Evolutionary conservation across 2,797 vertebrate species (phyloP).

Genomic region (Darevskia mixta): DNA sequence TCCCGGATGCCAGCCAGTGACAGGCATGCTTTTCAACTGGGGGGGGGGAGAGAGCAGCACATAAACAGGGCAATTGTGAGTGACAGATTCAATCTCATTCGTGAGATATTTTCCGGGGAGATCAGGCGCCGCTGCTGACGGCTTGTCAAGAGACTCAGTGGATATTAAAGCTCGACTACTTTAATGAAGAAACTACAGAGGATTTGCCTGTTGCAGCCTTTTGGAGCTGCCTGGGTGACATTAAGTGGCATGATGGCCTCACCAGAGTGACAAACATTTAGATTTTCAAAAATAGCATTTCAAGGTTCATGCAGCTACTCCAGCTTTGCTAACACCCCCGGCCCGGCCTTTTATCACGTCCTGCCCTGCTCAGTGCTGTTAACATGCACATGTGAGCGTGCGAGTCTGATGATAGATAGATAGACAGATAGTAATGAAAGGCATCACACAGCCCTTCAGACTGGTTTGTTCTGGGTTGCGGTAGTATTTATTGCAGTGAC

Average conservation of each 20-base stretch:
- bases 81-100: conserved; percentile 30
- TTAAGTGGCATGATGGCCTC: conserved; percentile 9
- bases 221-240: neutral
- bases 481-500: no score
- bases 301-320: neutral
- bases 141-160: conserved; percentile 33
- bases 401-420: no score
- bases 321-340: conserved; percentile 11
- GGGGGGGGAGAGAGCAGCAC: neutral
- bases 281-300: conserved; percentile 22
- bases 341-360: neutral
- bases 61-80: neutral
- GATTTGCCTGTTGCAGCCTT: conserved; percentile 9
- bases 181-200: conserved; percentile 28
- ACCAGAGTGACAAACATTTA: conserved; percentile 28
- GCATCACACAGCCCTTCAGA: no score
- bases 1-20: neutral
- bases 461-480: no score
- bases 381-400: neutral
- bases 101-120: conserved; percentile 10
- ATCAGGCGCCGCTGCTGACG: conserved; percentile 16
- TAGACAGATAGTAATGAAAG: no score
- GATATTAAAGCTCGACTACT: conserved; percentile 36
- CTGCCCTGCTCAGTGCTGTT: neutral
- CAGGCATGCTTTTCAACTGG: neutral